phyloP scores from a whole-genome alignment of 2,888 invertebrate species.

The Oscheius sp. region DNA sequence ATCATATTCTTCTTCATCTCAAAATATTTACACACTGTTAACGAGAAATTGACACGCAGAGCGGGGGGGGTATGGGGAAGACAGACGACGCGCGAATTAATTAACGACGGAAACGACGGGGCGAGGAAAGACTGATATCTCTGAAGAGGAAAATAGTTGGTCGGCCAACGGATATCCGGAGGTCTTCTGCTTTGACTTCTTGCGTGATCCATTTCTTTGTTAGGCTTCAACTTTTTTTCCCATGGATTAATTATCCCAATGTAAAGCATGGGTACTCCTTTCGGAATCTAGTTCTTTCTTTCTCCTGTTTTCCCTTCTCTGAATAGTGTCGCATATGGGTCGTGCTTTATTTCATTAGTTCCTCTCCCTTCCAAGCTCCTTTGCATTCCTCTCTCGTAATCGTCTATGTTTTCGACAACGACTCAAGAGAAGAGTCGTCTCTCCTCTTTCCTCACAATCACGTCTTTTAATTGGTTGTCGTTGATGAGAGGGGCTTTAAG shows the following conservation, averaged over 20 bases:
- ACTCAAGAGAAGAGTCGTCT: neutral
- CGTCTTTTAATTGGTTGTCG: constrained; percentile 24
- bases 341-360: constrained; percentile 9
- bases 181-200: too few species aligned
- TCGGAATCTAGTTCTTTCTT: too few species aligned
- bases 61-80: constrained; percentile 3
- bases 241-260: too few species aligned
- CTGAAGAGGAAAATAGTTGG: too few species aligned
- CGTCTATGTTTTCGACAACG: neutral
- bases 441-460: constrained; percentile 22
- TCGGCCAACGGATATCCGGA: too few species aligned
- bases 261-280: too few species aligned
- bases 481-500: constrained; percentile 15
- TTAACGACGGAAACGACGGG: constrained; percentile 21
- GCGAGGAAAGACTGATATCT: too few species aligned
- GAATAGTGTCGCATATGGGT: constrained; percentile 8
- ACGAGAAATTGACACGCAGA: constrained; percentile 31
- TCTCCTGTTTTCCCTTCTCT: too few species aligned
- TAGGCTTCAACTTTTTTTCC: too few species aligned
- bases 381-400: neutral
- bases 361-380: neutral
- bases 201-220: too few species aligned
- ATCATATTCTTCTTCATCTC: neutral
- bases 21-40: constrained; percentile 2
- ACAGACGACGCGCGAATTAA: constrained; percentile 29